Evolutionary conservation across 2,888 invertebrate genomes (phyloP).

Genomic region (Lithophane socia): DNA sequence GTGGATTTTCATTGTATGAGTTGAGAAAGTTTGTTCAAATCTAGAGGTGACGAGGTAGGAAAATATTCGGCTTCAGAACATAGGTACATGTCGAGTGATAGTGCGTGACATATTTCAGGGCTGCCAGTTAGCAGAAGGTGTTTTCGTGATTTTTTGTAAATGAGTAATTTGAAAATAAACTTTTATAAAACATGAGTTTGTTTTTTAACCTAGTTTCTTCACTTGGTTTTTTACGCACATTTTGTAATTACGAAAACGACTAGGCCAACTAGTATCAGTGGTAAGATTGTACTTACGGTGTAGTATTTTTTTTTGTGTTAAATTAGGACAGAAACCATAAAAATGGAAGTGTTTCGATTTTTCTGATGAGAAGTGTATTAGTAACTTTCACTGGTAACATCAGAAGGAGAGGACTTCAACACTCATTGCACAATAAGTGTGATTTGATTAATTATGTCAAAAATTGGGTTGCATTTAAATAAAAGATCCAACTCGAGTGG

Average conservation of each 20-base stretch:
- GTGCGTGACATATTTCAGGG: conserved; percentile 84
- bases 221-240: neutral
- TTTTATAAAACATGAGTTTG: conserved; percentile 1
- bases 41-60: conserved; percentile 87
- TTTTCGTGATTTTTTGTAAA: conserved; percentile 28
- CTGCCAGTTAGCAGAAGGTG: conserved; percentile 62
- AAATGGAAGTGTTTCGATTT: too few relatives aligned
- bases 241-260: neutral
- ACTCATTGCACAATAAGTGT: neutral
- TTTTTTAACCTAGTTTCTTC: too few relatives aligned
- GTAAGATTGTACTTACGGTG: neutral
- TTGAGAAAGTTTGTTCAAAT: conserved; percentile 61
- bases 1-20: conserved; percentile 60
- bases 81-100: conserved; percentile 87
- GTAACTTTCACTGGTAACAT: neutral
- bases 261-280: neutral
- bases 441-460: too few relatives aligned
- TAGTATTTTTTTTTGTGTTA: too few relatives aligned
- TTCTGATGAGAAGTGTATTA: too few relatives aligned
- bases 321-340: too few relatives aligned
- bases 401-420: neutral
- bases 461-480: neutral
- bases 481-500: neutral
- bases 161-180: conserved; percentile 8
- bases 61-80: conserved; percentile 87